Base-by-base conservation (phyloP, 1,140 invertebrate genomes). In the Parasteatoda tepidariorum region DNA sequence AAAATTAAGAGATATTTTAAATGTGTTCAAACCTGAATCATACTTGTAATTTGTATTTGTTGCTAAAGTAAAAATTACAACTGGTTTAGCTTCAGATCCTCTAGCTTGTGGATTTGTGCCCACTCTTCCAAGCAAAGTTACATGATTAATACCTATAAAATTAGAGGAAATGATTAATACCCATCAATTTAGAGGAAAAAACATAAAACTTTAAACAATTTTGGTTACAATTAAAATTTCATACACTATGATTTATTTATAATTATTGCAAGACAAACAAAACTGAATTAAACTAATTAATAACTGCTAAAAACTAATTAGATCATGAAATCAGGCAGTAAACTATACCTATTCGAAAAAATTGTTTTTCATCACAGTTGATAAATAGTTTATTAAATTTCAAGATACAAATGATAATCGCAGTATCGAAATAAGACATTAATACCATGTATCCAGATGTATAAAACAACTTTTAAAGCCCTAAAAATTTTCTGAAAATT, bases 21-120 rank as follows among this genome's bases (percentile, higher is more conserved):
- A n/a, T n/a, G n/a, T n/a, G n/a, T 24, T 6, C 30, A 24, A 88
- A 92, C 91, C 91, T 85, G 88, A 86, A 2, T 89, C 88, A 85
- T 90, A 89, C 88, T 93, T 93, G 87, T 95, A 96, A 89, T 95
- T 96, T 13, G 92, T 92, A 87, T 97, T 94, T 33, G 97, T 98
- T 4, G 96, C 97, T 62, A 98, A 85, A 11, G 96, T 96, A 90
- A 98, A 98, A 71, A 95, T 92, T 62, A 96, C 92, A 28, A 97
- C 94, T 13, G 96, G 96, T 89, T 95, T 95, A 73, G 94, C 91
- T 85, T 93, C 91, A 11, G 90, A 92, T 0, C 97, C 97, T 84
- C 95, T 91, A 86, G 93, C 92, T 88, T 97, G 94, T 28, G 96
- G 95, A 88, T 97, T 94, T 30, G 90, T 92, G 2, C 97, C 97